These are phyloP conservation scores for Sinocyclocheilus rhinocerous DNA, from an alignment of 2,113 vertebrate species.

Conservation along the genomic window DNA sequence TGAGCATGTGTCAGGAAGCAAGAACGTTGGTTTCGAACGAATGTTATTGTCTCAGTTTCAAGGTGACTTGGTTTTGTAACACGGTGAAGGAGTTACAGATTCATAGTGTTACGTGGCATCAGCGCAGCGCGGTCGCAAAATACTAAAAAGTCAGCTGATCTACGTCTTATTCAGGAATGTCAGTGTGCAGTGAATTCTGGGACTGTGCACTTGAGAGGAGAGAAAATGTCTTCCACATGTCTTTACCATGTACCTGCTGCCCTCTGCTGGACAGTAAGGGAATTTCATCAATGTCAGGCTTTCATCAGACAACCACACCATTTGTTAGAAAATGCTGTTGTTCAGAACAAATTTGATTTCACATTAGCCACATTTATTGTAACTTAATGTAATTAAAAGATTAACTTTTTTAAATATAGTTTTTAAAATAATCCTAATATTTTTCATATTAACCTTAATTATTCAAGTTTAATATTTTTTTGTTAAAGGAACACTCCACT, in stretches of 20 bases:
- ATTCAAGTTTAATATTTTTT: not conserved
- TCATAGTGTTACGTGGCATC: not conserved
- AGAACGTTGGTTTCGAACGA: constrained; percentile 3
- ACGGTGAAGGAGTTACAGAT: not conserved
- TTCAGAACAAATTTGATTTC: not conserved
- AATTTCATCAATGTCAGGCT: not conserved
- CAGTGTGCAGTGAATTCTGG: not conserved
- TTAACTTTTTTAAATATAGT: too few species aligned
- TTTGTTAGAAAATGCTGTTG: not conserved
- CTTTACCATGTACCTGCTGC: constrained; percentile 65
- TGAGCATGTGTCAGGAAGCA: not conserved
- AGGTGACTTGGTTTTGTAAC: not conserved
- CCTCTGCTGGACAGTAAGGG: constrained; percentile 60
- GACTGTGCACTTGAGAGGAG: not conserved
- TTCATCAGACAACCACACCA: too few species aligned
- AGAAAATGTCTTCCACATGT: not conserved
- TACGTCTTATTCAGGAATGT: not conserved
- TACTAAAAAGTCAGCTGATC: not conserved
- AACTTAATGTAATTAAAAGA: too few species aligned
- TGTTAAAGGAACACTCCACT: too few species aligned
- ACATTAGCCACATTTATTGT: too few species aligned
- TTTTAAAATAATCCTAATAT: too few species aligned
- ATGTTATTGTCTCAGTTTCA: not conserved
- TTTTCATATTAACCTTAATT: too few species aligned
- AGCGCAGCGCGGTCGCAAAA: not conserved